phyloP scores from a whole-genome alignment of 64 coral and sea anemone species.

The Astreopora myriophthalma region DNA sequence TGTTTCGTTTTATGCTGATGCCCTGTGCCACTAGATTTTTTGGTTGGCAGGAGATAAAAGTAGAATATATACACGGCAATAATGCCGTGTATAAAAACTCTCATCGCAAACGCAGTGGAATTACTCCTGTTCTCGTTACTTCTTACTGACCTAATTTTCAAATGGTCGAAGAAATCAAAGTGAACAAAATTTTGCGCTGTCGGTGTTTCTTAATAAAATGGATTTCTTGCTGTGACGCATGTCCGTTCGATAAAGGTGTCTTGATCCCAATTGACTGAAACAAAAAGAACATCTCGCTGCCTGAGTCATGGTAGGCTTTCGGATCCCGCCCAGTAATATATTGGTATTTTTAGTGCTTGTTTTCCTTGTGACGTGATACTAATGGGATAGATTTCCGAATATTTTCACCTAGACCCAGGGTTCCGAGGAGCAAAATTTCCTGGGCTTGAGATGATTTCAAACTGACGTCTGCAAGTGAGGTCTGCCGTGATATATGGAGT shows the following conservation, averaged over 20 bases:
- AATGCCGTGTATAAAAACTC: conserved; percentile 7
- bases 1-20: conserved; percentile 22
- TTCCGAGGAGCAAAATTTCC: too few species aligned
- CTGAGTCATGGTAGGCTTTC: not conserved
- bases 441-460: too few species aligned
- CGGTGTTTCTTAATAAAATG: not conserved
- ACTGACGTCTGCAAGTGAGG: too few species aligned
- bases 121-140: too few species aligned
- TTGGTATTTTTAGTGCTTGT: too few species aligned
- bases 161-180: not conserved
- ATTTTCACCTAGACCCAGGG: too few species aligned
- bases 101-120: not conserved
- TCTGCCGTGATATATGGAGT: too few species aligned
- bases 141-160: not conserved
- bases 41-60: not conserved
- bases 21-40: not conserved
- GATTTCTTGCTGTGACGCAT: not conserved
- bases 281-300: not conserved
- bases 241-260: not conserved
- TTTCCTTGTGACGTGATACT: too few species aligned
- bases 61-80: conserved; percentile 18
- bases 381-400: too few species aligned
- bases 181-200: not conserved
- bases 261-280: not conserved
- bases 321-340: not conserved